Conservation (phyloP, 2,113 vertebrate species). For the Erythrolamprus reginae region DNA sequence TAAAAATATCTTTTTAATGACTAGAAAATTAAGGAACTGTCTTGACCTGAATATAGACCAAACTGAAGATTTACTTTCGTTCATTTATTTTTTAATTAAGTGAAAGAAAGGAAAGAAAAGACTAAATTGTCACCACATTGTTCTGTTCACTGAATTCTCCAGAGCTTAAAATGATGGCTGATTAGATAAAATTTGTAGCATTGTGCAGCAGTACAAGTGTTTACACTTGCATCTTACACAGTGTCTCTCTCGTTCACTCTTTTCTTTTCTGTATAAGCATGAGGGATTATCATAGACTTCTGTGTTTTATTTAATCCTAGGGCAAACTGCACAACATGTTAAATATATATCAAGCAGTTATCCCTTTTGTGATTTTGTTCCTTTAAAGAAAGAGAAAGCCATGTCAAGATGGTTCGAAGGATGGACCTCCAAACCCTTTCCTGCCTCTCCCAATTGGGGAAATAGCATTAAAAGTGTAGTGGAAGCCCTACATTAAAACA, state of each 20-base stretch:
- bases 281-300: constrained; percentile 50
- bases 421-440: neutral
- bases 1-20: constrained; percentile 90
- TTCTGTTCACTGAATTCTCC: constrained; percentile 69
- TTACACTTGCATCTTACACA: constrained; percentile 44
- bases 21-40: constrained; percentile 81
- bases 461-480: neutral
- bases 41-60: constrained; percentile 78
- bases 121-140: constrained; percentile 73
- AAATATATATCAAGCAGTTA: neutral
- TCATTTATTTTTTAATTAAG: neutral
- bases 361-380: neutral
- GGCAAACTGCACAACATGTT: neutral
- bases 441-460: neutral
- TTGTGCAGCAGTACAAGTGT: constrained; percentile 54
- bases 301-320: constrained; percentile 60
- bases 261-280: neutral
- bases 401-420: neutral
- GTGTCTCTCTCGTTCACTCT: neutral
- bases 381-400: neutral
- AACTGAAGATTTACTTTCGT: constrained; percentile 63
- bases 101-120: constrained; percentile 50
- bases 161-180: constrained; percentile 66
- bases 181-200: constrained; percentile 69
- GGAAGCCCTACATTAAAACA: neutral